Base-by-base conservation (phyloP, 2,888 invertebrate species). In the Malthinus seriepunctatus region DNA sequence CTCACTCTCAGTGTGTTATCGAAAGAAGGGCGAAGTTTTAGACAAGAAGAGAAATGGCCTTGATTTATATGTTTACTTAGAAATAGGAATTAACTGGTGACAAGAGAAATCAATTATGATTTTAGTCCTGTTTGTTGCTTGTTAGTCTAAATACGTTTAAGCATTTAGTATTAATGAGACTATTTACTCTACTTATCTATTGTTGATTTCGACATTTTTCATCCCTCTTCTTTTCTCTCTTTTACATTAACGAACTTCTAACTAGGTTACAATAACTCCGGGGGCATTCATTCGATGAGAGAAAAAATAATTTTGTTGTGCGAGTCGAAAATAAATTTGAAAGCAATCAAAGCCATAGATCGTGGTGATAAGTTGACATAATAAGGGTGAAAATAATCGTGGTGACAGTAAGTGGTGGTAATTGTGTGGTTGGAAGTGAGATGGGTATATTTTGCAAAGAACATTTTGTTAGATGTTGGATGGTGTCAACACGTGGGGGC, bases 401-500 rank as follows among this genome's bases (percentile, higher is more conserved):
- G 55, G 49, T 38, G 49, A 42, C 42, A 49, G 48, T 42, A 55
- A 49, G 48, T 54, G 31, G 46, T 11, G 54, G 48, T 33, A 54
- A 48, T 54, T 54, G 54, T 31, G 42, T 32, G 32, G 39, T 37
- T 35, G 31, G 9, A 32, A 23, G 38, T 38, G 23, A 38, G 35
- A 35, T 11, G 31, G 39, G 44, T 32, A 14, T n/a, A n/a, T n/a
- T n/a, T 33, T 8, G 51, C 15, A 23, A 15, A 32, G 52, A 33
- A 52, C 37, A 52, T 52, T 52, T 37, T 14, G 46, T 46, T 52
- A 47, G 45, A 53, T 53, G 53, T 42, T 48, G 34, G 39, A 54
- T 61, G 63, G 56, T 56, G 58, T 54, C 58, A 67, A 67, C 70
- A 70, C 71, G 67, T 68, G 67, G 65, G 56, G 50, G 63, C 57